Base-by-base conservation (phyloP, 2,888 invertebrate genomes). In the Cheilosia vulpina region DNA sequence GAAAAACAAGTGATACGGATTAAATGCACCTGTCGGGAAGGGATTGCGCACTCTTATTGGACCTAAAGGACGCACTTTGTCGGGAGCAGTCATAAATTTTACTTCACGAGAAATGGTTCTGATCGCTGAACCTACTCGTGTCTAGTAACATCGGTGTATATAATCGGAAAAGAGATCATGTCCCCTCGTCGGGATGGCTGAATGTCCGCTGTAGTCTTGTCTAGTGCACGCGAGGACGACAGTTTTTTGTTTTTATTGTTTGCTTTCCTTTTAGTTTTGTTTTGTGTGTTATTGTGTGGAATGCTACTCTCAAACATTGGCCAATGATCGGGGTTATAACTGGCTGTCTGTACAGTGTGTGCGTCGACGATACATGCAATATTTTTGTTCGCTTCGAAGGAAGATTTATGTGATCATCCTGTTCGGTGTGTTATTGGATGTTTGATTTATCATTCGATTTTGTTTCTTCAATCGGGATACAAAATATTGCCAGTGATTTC, bases 381-480 rank as follows among this genome's bases (percentile, higher is more conserved):
- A 50, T 53, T 47, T 73, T 47, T 45, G 45, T 41, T 58, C 27
- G 41, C 38, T 60, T 9, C 47, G 19, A 31, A 45, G 60, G 55
- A 83, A 85, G 85, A 85, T 85, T 81, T 85, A 85, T 85, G 81
- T 85, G 80, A 80, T 76, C 71, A 80, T 85, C 80, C 66, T 62
- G 68, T 66, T 62, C 57, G 73, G 76, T 81, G 65, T 68, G 53
- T 57, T 77, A 68, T 85, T 77, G 72, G 68, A 72, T 85, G 41
- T 68, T 85, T 85, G 85, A 85, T 85, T 85, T 85, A 85, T 85
- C 38, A 13, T 13, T 38, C 38, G 38, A 13, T 38, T 13, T 38
- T 13, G 38, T 38, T 38, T 13, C 13, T 4, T 13, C 38, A 11
- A 13, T 13, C 38, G 13, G 69, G 27, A 13, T 68, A n/a, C 2